Base-by-base conservation (phyloP, 2,797 vertebrate species). In the Paramormyrops hopkinsi region DNA sequence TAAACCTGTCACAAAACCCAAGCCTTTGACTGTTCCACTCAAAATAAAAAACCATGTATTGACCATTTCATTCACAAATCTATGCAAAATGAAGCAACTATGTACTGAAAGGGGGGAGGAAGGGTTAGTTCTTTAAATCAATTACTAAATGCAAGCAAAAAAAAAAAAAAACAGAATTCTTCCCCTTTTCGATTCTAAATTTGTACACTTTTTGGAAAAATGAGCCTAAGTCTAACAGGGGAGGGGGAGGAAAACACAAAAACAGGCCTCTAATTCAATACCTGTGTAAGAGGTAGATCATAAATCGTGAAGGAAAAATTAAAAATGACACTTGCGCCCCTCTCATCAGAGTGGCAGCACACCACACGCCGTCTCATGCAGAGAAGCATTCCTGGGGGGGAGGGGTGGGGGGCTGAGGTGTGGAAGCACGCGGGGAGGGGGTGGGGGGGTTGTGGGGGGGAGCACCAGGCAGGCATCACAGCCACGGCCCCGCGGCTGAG, bases 211-310 rank as follows among this genome's bases (percentile, higher is more conserved):
- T 95, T 96, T 95, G 54, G 93, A 92, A 93, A 94, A 95, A 93
- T 95, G 95, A 96, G 90, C 94, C 92, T 95, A 96, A 94, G 95
- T 94, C 96, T 94, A 96, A 95, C 93, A 41, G 76, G 41, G 41
- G 14, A 4, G 12, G 17, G 17, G 3, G 3, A 1, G 12, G 9
- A 14, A 48, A 48, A 50, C 94, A 95, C 92, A 95, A 92, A 97
- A 97, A 97, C 97, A 97, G 97, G 97, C 97, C 97, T 98, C 97
- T 96, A 98, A 97, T 97, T 97, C 96, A 97, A 97, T 95, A 95
- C 95, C 94, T 92, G 92, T 97, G 96, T 97, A 98, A 96, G 98
- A 99, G 97, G 98, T 98, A 98, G 97, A 97, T 98, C 95, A 97
- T 97, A 97, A 97, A 96, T 95, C 95, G 97, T 95, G 95, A 96